These are phyloP conservation scores for Idaea biselata DNA, from an alignment of 2,888 invertebrate genomes.

Conservation along the genomic window DNA sequence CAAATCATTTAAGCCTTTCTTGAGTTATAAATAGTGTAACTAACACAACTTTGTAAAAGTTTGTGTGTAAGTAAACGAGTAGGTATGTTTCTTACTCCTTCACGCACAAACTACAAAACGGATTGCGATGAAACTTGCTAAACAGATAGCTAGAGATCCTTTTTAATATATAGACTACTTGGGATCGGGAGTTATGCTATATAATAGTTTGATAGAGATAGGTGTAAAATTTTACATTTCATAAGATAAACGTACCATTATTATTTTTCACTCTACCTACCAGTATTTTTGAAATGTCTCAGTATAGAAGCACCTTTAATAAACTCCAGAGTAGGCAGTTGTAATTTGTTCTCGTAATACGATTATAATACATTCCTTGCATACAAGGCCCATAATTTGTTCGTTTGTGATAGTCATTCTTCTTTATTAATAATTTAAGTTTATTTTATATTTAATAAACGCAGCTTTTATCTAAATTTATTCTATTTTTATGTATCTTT, in stretches of 20 bases:
- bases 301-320: background rate
- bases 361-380: background rate
- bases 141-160: no score
- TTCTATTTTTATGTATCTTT: no score
- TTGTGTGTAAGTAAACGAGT: background rate
- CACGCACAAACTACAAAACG: background rate
- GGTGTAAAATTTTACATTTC: no score
- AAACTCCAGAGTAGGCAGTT: background rate
- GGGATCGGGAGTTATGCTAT: no score
- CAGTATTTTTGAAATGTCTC: background rate
- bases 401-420: background rate
- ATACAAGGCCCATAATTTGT: background rate
- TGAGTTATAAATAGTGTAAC: no score
- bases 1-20: no score
- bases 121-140: background rate
- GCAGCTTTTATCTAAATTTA: no score
- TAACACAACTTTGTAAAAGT: no score
- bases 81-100: background rate
- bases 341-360: background rate
- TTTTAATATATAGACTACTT: no score
- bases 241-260: no score
- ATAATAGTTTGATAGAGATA: no score
- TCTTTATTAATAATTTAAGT: background rate
- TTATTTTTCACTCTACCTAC: background rate
- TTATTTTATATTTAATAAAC: no score